Base-by-base conservation (phyloP, 2,113 vertebrate species). In the Phylloscopus trochilus region DNA sequence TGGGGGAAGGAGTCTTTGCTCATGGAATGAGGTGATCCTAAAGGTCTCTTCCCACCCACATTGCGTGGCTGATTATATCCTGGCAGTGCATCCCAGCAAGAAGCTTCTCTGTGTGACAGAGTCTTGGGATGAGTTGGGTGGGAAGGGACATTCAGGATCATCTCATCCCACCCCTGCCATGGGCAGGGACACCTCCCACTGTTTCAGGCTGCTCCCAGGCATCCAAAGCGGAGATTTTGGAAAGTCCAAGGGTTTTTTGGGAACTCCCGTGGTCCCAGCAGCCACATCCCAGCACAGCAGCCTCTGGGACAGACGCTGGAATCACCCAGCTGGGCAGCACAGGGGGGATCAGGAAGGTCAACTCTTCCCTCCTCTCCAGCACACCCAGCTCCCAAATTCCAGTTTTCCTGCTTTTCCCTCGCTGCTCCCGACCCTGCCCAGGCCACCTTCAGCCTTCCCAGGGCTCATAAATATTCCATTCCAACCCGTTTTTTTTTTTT, bases 231-330 rank as follows among this genome's bases (percentile, higher is more conserved):
- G 15, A 73, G 30, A 16, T 24, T 43, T 9, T 4, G 4, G 30
- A 11, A 44, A 12, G 37, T 6, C 9, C 53, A 5, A 0, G 1
- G 37, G 5, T 4, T 35, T 64, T 67, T 68, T 22, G 37, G 73
- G 46, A 52, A 4, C 2, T 11, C 39, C 9, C 59, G 22, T 0
- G 0, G 28, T 30, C 15, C 47, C 16, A 2, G 44, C 22, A 3
- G 9, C 22, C 19, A 4, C 59, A 62, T 14, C 6, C 39, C 51
- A 5, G 11, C 0, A 27, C 0, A 23, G 7, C 58, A 31, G 21
- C 35, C 49, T 47, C 31, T 4, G 35, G 67, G 43, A 46, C 0
- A 14, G 24, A 5, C 5, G 9, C 47, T 11, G 1, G 62, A 28
- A 22, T 51, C 3, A 0, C 23, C 66, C 83, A 28, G 43, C 43